phyloP scores from a whole-genome alignment of 2,797 vertebrate genomes.

The Catharus ustulatus region DNA sequence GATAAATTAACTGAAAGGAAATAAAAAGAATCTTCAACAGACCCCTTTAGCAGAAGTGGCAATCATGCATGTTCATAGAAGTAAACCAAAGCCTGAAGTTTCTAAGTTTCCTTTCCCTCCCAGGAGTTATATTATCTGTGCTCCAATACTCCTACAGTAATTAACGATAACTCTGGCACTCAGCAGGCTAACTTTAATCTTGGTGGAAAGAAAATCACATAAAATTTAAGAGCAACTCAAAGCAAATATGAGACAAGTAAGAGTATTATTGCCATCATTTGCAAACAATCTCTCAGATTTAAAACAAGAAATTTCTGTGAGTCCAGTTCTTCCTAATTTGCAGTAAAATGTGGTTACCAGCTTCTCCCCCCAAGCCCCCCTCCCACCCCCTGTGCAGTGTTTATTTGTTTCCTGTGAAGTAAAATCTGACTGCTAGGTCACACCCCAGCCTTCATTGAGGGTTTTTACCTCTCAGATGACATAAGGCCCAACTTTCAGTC shows the following conservation, averaged over 20 bases:
- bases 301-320: not conserved
- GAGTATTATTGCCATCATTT: not conserved
- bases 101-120: not conserved
- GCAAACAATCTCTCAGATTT: not conserved
- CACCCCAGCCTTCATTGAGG: not conserved
- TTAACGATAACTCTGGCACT: not conserved
- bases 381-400: not conserved
- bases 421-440: not conserved
- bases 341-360: not conserved
- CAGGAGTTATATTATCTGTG: not conserved
- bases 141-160: not conserved
- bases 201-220: not conserved
- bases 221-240: not conserved
- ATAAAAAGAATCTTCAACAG: not conserved
- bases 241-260: not conserved
- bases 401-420: not conserved
- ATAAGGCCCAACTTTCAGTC: not conserved
- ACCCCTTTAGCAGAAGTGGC: not conserved
- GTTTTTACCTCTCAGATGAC: not conserved
- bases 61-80: not conserved
- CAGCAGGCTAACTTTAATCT: not conserved
- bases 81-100: not conserved
- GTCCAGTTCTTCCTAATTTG: not conserved
- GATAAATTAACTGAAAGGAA: not conserved
- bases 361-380: no score